A percentile compares a stretch with the other conserved stretches of the same genome.
These are phyloP conservation scores for Myiagra hebetior DNA, from an alignment of 2,113 vertebrate genomes.

Conservation along the genomic window DNA sequence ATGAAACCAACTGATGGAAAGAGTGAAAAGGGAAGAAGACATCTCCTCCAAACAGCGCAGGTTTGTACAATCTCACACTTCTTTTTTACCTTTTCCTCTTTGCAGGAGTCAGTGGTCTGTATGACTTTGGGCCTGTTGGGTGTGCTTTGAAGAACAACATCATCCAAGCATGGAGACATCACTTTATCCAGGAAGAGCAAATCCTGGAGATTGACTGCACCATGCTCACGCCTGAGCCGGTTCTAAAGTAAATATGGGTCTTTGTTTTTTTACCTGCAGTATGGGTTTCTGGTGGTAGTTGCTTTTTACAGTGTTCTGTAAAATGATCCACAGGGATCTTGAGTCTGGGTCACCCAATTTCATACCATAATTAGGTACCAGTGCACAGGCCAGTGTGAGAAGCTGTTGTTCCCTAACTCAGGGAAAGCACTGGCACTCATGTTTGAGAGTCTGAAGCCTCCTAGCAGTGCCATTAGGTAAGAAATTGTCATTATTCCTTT, in stretches of 20 bases:
- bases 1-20: background rate
- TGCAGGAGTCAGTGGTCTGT: slow-evolving; percentile 93
- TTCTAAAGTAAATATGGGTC: slow-evolving; percentile 84
- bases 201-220: slow-evolving; percentile 98
- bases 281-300: slow-evolving; percentile 44
- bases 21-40: background rate
- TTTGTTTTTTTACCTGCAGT: background rate
- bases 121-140: slow-evolving; percentile 95
- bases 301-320: background rate
- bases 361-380: background rate
- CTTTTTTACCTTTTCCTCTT: background rate
- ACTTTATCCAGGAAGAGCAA: slow-evolving; percentile 98
- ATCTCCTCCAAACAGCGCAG: background rate
- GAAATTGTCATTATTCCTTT: background rate
- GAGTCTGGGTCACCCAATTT: slow-evolving; percentile 56
- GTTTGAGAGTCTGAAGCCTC: background rate
- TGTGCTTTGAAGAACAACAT: slow-evolving; percentile 98
- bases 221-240: slow-evolving; percentile 93
- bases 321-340: slow-evolving; percentile 54
- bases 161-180: slow-evolving; percentile 93
- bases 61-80: background rate
- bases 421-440: background rate
- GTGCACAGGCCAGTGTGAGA: background rate
- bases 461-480: background rate
- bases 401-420: background rate